A percentile compares a stretch with the other conserved stretches of the same genome.
phyloP scores from a whole-genome alignment of 2,797 vertebrate species.

The Anguilla megastoma region DNA sequence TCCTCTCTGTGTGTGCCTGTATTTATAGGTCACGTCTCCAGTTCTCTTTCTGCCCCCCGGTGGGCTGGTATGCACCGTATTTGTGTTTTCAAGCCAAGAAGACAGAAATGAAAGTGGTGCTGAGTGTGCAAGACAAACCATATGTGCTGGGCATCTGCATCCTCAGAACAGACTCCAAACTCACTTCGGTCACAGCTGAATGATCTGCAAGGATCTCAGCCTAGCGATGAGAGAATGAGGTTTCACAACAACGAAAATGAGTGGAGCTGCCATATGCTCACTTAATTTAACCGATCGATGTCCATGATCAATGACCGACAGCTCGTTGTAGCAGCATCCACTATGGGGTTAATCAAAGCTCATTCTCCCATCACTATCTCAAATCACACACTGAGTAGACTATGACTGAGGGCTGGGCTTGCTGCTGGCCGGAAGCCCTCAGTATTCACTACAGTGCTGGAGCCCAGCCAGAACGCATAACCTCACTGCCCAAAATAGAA shows the following conservation, averaged over 20 bases:
- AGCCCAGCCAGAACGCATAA: background rate
- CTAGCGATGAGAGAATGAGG: background rate
- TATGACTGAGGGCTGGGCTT: background rate
- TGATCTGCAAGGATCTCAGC: background rate
- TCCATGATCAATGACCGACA: background rate
- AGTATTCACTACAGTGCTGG: background rate
- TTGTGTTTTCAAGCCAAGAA: no score
- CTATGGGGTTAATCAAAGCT: background rate
- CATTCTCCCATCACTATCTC: background rate
- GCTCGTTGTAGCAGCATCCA: background rate
- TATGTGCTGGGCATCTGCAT: background rate
- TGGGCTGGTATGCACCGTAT: no score
- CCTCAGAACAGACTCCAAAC: background rate
- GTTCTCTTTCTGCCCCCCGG: no score
- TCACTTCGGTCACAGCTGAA: background rate
- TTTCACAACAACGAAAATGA: background rate
- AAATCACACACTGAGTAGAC: background rate
- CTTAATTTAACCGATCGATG: background rate
- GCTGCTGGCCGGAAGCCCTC: background rate
- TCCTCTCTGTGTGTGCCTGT: no score
- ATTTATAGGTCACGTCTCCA: no score
- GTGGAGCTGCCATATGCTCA: background rate
- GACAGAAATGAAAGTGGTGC: no score
- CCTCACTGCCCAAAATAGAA: constrained; percentile 56
- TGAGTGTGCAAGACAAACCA: background rate